Evolutionary conservation across 1,140 invertebrate species (phyloP).

Genomic region (Drosophila sp.): DNA sequence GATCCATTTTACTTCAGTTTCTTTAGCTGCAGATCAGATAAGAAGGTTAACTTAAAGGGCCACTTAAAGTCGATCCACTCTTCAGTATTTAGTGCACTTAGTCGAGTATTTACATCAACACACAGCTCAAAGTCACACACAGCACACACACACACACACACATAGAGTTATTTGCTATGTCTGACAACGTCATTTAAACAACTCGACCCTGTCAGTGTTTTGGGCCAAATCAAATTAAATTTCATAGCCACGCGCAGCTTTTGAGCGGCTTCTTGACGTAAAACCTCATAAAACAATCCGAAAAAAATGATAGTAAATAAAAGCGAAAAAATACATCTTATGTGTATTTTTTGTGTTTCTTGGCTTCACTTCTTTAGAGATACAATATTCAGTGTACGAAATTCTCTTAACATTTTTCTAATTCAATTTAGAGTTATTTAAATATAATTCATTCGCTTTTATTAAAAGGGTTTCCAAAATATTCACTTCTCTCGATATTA

Average conservation of each 20-base stretch:
- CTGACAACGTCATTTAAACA: conserved; percentile 45
- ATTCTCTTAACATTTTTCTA: too few relatives aligned
- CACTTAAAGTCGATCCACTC: conserved; percentile 46
- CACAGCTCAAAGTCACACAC: conserved; percentile 8
- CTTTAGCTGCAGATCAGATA: conserved; percentile 7
- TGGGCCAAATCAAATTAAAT: conserved; percentile 44
- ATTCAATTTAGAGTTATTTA: too few relatives aligned
- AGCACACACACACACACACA: conserved; percentile 17
- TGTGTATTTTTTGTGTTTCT: neutral
- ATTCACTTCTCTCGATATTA: too few relatives aligned
- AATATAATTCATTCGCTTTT: too few relatives aligned
- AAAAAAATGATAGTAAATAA: conserved; percentile 37
- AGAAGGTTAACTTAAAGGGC: conserved; percentile 39
- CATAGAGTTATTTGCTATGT: conserved; percentile 1
- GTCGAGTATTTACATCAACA: conserved; percentile 39
- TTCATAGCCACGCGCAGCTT: conserved; percentile 41
- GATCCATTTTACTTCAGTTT: neutral
- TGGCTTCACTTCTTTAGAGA: neutral
- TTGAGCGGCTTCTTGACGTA: conserved; percentile 49
- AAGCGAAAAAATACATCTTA: conserved; percentile 45
- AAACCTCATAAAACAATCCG: conserved; percentile 29
- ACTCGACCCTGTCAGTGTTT: conserved; percentile 38
- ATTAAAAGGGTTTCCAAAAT: too few relatives aligned
- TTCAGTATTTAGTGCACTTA: conserved; percentile 35
- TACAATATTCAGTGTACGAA: too few relatives aligned